phyloP scores from a whole-genome alignment of 2,113 vertebrate species.

The Charina bottae region DNA sequence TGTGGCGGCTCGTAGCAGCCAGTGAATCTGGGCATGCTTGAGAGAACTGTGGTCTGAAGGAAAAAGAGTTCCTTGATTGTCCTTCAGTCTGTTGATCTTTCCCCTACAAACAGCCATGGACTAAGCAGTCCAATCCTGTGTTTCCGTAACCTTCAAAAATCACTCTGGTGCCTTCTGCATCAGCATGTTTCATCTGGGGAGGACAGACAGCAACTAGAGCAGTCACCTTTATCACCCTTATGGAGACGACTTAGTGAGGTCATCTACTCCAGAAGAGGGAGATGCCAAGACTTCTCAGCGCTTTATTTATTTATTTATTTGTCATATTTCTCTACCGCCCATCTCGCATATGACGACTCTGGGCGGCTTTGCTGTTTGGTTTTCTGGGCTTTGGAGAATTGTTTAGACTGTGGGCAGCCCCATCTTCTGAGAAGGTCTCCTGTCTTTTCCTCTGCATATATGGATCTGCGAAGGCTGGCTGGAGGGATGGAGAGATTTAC shows the following conservation, averaged over 20 bases:
- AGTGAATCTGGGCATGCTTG: neutral
- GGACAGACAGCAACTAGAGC: neutral
- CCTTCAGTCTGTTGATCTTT: neutral
- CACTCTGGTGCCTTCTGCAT: neutral
- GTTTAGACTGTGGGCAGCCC: conserved; percentile 26
- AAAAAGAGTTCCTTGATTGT: neutral
- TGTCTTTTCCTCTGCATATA: neutral
- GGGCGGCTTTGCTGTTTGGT: neutral
- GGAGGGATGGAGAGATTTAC: neutral
- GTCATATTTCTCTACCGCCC: too few species aligned
- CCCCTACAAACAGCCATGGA: neutral
- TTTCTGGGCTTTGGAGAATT: conserved; percentile 4
- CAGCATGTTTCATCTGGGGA: neutral
- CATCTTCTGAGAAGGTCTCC: neutral
- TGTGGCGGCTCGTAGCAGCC: neutral
- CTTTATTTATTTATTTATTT: too few species aligned
- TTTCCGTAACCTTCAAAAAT: neutral
- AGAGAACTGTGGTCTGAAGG: neutral
- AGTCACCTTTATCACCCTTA: conserved; percentile 1
- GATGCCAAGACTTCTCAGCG: neutral
- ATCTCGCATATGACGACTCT: too few species aligned
- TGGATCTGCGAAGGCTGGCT: neutral
- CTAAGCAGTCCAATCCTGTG: neutral
- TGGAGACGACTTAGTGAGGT: neutral
- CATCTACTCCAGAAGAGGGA: neutral